Base-by-base conservation (phyloP, 2,888 invertebrate species). In the Parapristionchus giblindavisi region DNA sequence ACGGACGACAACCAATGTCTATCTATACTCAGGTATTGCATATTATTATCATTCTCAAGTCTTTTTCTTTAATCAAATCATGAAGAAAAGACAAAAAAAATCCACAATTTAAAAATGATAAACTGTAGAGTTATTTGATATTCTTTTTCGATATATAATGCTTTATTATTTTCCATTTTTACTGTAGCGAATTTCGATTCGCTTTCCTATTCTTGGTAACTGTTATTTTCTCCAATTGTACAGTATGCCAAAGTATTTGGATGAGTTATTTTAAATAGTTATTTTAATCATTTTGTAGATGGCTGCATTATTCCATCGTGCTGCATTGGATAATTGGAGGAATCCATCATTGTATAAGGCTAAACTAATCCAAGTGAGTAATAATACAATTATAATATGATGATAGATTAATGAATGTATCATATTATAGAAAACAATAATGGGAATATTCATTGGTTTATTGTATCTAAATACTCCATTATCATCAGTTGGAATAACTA, bases 401-500 rank as follows among this genome's bases (percentile, higher is more conserved):
- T n/a, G n/a, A n/a, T n/a, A n/a, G n/a, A n/a, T n/a, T n/a, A n/a
- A n/a, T n/a, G n/a, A n/a, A n/a, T n/a, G n/a, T n/a, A 24, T n/a
- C 17, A 6, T 54, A 6, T 43, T 68, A 5, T 52, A 87, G 75
- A 87, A 87, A 65, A 70, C 79, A 14, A 77, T 87, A 51, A 85
- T 88, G 61, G 88, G 87, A 29, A n/a, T 88, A 11, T 88, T 96
- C 34, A 92, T 96, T 79, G 95, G 95, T 2, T 89, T 94, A 66
- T 93, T 97, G 81, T 97, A 94, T 89, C 76, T 83, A 21, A 80
- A 80, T 77, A 82, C 79, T 65, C 92, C 80, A 11, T 72, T 82
- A 14, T 80, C 78, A 0, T 58, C 93, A 94, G 88, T 93, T 93
- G 85, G 96, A 94, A 94, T 96, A 0, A 93, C 94, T 92, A 96